Base-by-base conservation (phyloP, 2,888 invertebrate species). In the Acheta domesticus region DNA sequence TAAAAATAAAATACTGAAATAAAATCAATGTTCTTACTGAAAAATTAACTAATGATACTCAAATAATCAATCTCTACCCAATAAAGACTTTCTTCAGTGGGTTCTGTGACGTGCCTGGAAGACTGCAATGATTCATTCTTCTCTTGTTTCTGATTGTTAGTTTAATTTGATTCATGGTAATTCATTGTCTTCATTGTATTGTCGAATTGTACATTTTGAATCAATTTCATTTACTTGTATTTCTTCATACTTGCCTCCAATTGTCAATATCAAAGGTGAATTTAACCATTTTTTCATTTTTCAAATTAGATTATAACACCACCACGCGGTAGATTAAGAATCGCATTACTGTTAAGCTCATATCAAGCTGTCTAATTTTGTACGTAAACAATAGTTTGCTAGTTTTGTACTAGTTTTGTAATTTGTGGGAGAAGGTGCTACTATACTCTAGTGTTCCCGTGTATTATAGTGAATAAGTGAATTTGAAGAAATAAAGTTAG, bases 321-420 rank as follows among this genome's bases (percentile, higher is more conserved):
- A 79, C 78, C 77, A 78, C 74, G 81, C 78, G 79, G 81, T 79
- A 81, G 78, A 77, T 79, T 75, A 75, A 77, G 79, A 36, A 73
- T 74, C 74, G 23, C 74, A n/a, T 78, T 79, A 79, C 85, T 86
- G 85, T 86, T 86, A 86, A 83, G 85, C 86, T 86, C 86, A 86
- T 85, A 83, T 84, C 85, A 85, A 85, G 62, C 62, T 62, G n/a
- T 62, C 62, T 62, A 86, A 86, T 89, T 89, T 89, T 88, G 87
- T 88, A 89, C 87, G 88, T 81, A 81, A 80, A 80, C 76, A 77
- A 81, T 89, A 89, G 89, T 87, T 84, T 86, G 87, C 87, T 89
- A 89, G 89, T 89, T 89, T 89, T 89, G 87, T 89, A 89, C 89
- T 87, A 89, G 89, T 89, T 89, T 89, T 89, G 86, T 89, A 89